Conservation (phyloP, 2,888 invertebrate genomes). For the Stenodema calcarata region DNA sequence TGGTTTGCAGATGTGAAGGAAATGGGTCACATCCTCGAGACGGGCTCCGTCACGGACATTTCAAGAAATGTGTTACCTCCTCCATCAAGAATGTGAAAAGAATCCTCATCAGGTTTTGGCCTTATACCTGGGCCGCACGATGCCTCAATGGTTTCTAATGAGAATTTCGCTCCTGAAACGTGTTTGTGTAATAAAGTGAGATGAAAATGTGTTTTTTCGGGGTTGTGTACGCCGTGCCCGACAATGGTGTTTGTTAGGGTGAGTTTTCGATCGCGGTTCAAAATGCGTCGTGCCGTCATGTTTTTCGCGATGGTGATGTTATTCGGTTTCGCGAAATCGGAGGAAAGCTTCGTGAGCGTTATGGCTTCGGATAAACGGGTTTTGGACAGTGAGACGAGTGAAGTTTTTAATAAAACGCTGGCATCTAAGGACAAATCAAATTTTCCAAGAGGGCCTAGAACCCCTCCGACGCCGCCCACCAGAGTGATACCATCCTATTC, state of each 20-base stretch:
- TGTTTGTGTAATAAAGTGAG: neutral
- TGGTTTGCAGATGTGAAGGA: slow-evolving; percentile 51
- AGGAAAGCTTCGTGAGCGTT: slow-evolving; percentile 29
- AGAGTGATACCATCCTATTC: slow-evolving; percentile 74
- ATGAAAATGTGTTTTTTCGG: slow-evolving; percentile 16
- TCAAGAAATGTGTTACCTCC: slow-evolving; percentile 40
- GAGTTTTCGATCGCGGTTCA: slow-evolving; percentile 36
- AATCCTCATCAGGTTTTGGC: slow-evolving; percentile 28
- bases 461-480: slow-evolving; percentile 63
- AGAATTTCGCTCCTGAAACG: neutral
- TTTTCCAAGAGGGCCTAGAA: slow-evolving; percentile 67
- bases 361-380: slow-evolving; percentile 55
- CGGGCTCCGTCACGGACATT: slow-evolving; percentile 36
- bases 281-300: slow-evolving; percentile 29
- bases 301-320: slow-evolving; percentile 31
- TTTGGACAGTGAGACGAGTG: slow-evolving; percentile 56
- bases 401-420: slow-evolving; percentile 57
- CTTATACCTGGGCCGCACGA: slow-evolving; percentile 42
- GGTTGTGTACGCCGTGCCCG: neutral
- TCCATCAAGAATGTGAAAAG: slow-evolving; percentile 49
- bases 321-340: slow-evolving; percentile 50
- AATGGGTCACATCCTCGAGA: slow-evolving; percentile 52
- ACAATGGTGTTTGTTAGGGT: slow-evolving; percentile 3
- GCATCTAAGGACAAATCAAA: slow-evolving; percentile 57
- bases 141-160: neutral